A percentile compares a stretch with the other conserved stretches of the same genome.
phyloP scores from a whole-genome alignment of 2,888 invertebrate genomes.

The Empis livida region DNA sequence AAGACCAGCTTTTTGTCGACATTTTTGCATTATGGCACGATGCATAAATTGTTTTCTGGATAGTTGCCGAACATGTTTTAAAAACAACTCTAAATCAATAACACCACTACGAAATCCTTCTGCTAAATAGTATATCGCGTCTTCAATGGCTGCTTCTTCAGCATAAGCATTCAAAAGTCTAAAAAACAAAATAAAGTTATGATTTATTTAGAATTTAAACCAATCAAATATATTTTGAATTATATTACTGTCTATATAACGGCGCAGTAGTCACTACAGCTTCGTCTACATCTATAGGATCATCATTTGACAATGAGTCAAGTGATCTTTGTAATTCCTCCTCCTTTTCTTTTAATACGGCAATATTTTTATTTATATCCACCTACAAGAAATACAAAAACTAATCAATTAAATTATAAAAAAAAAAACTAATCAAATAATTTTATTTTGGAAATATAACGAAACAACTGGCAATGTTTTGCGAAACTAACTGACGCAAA shows the following conservation, averaged over 20 bases:
- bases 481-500: too few relatives aligned
- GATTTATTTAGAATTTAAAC: neutral
- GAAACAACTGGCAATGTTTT: too few relatives aligned
- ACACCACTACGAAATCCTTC: constrained; percentile 85
- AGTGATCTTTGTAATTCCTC: constrained; percentile 72
- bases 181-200: constrained; percentile 18
- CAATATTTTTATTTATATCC: constrained; percentile 74
- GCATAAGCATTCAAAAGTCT: constrained; percentile 87
- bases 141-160: constrained; percentile 96
- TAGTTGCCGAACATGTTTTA: constrained; percentile 89
- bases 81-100: constrained; percentile 89
- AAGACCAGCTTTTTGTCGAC: constrained; percentile 84
- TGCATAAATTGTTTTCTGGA: constrained; percentile 94
- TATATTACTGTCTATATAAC: constrained; percentile 75
- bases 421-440: too few relatives aligned
- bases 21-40: constrained; percentile 91
- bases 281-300: constrained; percentile 85
- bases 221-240: neutral
- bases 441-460: too few relatives aligned
- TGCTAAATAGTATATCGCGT: constrained; percentile 96
- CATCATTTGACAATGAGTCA: constrained; percentile 59
- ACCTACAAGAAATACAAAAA: constrained; percentile 33
- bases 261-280: constrained; percentile 95
- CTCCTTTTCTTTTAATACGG: constrained; percentile 73
- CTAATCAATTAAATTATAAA: too few relatives aligned